These are phyloP conservation scores for Mamestra configurata DNA, from an alignment of 1,140 invertebrate species.

Conservation along the genomic window DNA sequence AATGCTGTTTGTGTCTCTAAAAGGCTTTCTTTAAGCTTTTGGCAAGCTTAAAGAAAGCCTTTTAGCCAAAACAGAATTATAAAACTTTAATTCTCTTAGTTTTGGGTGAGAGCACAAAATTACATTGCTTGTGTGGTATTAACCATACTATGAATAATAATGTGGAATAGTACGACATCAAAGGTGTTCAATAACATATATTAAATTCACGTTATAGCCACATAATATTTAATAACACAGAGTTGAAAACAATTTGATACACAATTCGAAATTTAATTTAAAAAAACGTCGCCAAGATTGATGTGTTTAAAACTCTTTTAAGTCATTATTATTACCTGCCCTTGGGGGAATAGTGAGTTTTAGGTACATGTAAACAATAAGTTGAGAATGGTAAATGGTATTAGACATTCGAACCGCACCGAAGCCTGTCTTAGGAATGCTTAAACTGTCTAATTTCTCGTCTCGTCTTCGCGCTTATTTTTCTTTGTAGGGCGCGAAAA, in stretches of 20 bases:
- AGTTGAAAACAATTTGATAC: background rate
- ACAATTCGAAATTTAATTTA: constrained; percentile 55
- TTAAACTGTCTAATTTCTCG: constrained; percentile 76
- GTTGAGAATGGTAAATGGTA: constrained; percentile 69
- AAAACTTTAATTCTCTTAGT: no score
- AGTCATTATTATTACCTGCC: constrained; percentile 61
- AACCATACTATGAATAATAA: no score
- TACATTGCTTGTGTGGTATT: no score
- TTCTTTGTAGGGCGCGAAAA: constrained; percentile 1
- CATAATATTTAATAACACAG: background rate
- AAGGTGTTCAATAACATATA: background rate
- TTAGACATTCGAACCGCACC: constrained; percentile 72
- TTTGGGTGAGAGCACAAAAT: no score
- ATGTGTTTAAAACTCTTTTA: constrained; percentile 58
- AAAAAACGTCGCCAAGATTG: constrained; percentile 52
- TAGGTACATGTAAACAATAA: constrained; percentile 71
- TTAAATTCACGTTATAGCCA: background rate
- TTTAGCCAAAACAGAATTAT: no score
- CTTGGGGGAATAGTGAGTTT: constrained; percentile 56
- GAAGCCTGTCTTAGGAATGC: constrained; percentile 69
- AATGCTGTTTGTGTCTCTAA: background rate
- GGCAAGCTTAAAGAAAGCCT: no score
- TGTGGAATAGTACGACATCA: no score
- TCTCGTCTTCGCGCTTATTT: constrained; percentile 29
- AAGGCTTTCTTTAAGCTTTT: background rate